Evolutionary conservation across 2,113 vertebrate species (phyloP), one percentile per base, ranked within the genome.

Genomic region (Corythornis cristatus): DNA sequence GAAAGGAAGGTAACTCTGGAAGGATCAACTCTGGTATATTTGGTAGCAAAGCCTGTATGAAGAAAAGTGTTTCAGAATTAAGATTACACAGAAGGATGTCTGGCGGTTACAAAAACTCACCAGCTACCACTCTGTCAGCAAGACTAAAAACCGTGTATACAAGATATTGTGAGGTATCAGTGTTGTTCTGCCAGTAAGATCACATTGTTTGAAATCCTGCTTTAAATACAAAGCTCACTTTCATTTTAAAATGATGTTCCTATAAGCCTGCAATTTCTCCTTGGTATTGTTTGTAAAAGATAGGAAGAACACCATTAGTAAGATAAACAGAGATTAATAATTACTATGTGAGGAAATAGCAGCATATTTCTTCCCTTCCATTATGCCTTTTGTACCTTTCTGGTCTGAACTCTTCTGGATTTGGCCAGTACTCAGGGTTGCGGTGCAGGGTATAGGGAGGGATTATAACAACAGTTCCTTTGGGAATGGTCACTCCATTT

Each of bases 331-430:
- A 95, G 84, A 70, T 86, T 82, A 93, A 91, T 80, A 92, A 95
- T 89, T 89, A 65, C 46, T 68, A 25, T 1, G 1, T 53, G 56
- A 93, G 62, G 51, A 14, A 65, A 83, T 57, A 78, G 48, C 62
- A 77, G 40, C 5, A 28, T 64, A 31, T 60, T 78, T 68, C 73
- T 81, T 77, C 61, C 31, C 23, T 79, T 68, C 70, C 53, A 10
- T 72, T 61, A 35, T 29, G 31, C 5, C 22, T 58, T 43, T 31
- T 21, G 29, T 97, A 99, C 98, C 98, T 98, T 93, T 99, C 98
- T n/a, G 98, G 98, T 88, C 97, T 98, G 95, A 98, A 99, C 90
- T 97, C 94, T 0, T 99, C 97, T 0, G 98, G 98, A 33, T 98
- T 96, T 3, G 97, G 85, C 98, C 98, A 99, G 66, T 98, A 37